Percentiles rank a stretch among this genome's conserved stretches.
phyloP scores from a whole-genome alignment of 2,888 invertebrate species.

The Imbricaverruca yamaguchii region DNA sequence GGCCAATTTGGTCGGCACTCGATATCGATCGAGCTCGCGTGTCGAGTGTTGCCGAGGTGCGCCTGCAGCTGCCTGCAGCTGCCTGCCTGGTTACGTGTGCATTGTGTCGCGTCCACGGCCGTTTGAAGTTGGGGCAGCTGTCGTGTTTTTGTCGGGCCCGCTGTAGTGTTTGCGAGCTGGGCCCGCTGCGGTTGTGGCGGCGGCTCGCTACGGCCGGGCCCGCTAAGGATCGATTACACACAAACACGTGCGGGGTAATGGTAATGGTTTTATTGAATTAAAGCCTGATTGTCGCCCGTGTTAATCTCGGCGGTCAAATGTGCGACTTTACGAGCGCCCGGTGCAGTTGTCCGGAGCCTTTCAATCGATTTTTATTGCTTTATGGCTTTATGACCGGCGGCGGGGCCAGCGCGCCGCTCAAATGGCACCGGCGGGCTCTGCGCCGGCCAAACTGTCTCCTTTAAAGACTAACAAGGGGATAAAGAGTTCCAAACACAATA shows the following conservation, averaged over 20 bases:
- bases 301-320: constrained; percentile 21
- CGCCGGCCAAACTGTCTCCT: neutral
- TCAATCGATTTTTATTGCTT: constrained; percentile 21
- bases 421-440: constrained; percentile 7
- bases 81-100: too few relatives aligned
- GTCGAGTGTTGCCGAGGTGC: too few relatives aligned
- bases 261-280: constrained; percentile 23
- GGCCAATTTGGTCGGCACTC: too few relatives aligned
- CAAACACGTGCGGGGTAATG: constrained; percentile 23
- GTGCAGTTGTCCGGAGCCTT: constrained; percentile 20
- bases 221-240: neutral
- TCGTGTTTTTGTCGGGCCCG: too few relatives aligned
- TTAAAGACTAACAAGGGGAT: constrained; percentile 23
- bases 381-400: constrained; percentile 16
- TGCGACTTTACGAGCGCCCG: constrained; percentile 7
- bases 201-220: too few relatives aligned
- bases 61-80: too few relatives aligned
- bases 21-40: too few relatives aligned
- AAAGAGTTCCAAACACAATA: constrained; percentile 23
- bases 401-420: neutral
- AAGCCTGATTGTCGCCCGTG: constrained; percentile 20
- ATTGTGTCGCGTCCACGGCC: too few relatives aligned
- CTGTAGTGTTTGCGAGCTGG: too few relatives aligned
- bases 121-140: too few relatives aligned
- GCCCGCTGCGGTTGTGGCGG: too few relatives aligned